Evolutionary conservation across 2,113 vertebrate species (phyloP), one percentile per base, ranked within the genome.

Genomic region (Pangasianodon hypophthalmus): DNA sequence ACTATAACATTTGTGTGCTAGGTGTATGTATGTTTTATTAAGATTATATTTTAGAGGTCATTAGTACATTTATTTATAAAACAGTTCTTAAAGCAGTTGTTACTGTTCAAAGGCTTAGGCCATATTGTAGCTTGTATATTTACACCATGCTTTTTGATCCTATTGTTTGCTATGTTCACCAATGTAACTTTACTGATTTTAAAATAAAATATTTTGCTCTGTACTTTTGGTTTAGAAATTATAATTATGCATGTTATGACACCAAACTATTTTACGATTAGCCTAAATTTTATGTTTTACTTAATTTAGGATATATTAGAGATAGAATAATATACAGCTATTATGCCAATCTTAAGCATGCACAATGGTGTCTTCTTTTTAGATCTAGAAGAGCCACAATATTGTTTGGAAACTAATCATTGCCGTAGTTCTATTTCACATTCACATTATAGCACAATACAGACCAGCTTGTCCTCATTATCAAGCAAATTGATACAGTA

Each of bases 151-250:
- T 24, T 37, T 73, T 50, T 80, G 19, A 79, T 79, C 46, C 24
- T 79, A 3, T 21, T 26, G 11, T 50, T 50, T 50, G 13, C 13
- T 29, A 77, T 46, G 41, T 46, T 77, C 41, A 77, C 41, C 19
- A 75, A 16, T 81, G 9, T 50, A 81, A 19, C 79, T 79, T 50
- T 29, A 14, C 6, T 48, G 75, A 81, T 81, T 81, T 79, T 81
- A 52, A 52, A 81, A 52, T 81, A 52, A 81, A 79, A 52, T n/a
- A 16, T 14, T 81, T 52, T 81, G 26, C 79, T 81, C 48, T 81
- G 79, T n/a, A 52, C 32, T 54, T 81, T 81, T 29, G 5, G 48
- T 52, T 52, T 52, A 16, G 6, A 81, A 50, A n/a, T 52, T 52
- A 52, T 52, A n/a, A n/a, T n/a, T 81, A 81, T 80, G 37, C 37